These are phyloP conservation scores for Heliconius congener DNA, from an alignment of 1,140 invertebrate species.

Conservation along the genomic window DNA sequence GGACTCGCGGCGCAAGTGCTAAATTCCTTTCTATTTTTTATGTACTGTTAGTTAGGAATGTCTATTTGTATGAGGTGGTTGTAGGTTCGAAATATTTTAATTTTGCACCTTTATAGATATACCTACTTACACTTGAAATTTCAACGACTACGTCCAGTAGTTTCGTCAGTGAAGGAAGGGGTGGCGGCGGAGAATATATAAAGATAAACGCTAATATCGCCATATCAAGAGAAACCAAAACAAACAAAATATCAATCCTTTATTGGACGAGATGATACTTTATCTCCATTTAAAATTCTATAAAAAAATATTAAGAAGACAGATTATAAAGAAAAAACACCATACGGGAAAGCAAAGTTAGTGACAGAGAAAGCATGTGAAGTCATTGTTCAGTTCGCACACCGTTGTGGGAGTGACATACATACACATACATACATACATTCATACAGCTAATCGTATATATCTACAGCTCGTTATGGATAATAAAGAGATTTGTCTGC, in stretches of 20 bases:
- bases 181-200: too few relatives aligned
- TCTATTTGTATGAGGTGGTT: too few relatives aligned
- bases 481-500: background rate
- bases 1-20: background rate
- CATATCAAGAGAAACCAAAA: too few relatives aligned
- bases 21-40: background rate
- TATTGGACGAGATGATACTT: too few relatives aligned
- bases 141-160: too few relatives aligned
- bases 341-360: background rate
- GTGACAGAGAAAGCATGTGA: constrained; percentile 9
- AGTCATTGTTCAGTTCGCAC: background rate
- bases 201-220: too few relatives aligned
- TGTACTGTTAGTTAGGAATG: background rate
- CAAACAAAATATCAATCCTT: too few relatives aligned
- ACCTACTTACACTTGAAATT: too few relatives aligned
- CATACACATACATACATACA: constrained; percentile 1
- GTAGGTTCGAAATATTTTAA: too few relatives aligned
- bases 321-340: background rate
- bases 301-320: background rate
- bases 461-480: background rate
- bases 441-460: background rate
- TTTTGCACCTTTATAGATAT: too few relatives aligned
- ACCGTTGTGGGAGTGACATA: constrained; percentile 7
- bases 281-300: background rate
- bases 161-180: too few relatives aligned